Evolutionary conservation across 2,113 vertebrate species (phyloP).

Genomic region (Leptobrachium ailaonicum): DNA sequence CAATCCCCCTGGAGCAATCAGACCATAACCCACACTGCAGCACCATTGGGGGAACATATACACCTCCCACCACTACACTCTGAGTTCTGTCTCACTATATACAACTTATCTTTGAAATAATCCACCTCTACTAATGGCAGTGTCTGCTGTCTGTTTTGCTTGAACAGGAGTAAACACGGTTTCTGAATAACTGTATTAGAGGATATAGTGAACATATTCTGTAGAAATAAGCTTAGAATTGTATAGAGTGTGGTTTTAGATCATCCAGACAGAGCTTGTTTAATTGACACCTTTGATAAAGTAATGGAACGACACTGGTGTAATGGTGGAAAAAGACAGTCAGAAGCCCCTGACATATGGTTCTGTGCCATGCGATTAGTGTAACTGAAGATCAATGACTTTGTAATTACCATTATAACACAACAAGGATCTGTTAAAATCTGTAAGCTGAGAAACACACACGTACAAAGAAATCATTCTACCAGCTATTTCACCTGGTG

Average conservation of each 20-base stretch:
- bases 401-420: conserved; percentile 34
- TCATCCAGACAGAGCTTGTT: conserved; percentile 4
- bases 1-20: no score
- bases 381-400: conserved; percentile 44
- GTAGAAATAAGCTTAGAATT: background rate
- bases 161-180: background rate
- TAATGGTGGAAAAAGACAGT: background rate
- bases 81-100: no score
- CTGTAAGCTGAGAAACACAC: conserved; percentile 26
- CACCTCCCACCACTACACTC: no score
- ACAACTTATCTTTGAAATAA: no score
- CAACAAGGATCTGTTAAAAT: conserved; percentile 29
- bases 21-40: no score
- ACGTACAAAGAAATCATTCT: conserved; percentile 32
- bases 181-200: background rate
- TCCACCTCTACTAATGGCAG: no score
- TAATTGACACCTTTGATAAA: conserved; percentile 26
- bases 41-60: no score
- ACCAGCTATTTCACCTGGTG: conserved; percentile 23
- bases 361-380: conserved; percentile 33
- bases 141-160: no score
- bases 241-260: background rate
- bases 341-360: conserved; percentile 24
- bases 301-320: conserved; percentile 1
- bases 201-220: background rate